phyloP scores from a whole-genome alignment of 1,140 invertebrate genomes.

The Nasonia giraulti region DNA sequence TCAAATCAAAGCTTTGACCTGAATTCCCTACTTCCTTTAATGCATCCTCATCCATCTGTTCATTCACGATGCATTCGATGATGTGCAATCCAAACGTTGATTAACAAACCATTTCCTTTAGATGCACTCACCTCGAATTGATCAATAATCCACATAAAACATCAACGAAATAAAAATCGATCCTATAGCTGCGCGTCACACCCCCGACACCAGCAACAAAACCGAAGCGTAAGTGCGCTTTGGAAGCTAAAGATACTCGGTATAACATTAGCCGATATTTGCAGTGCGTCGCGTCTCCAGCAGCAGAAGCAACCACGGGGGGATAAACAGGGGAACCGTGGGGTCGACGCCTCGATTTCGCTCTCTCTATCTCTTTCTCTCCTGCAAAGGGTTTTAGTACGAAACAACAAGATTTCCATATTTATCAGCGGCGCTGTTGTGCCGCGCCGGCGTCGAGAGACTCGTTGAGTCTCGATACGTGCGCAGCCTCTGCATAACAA shows the following conservation, averaged over 20 bases:
- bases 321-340: constrained; percentile 56
- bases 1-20: no score
- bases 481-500: constrained; percentile 36
- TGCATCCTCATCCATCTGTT: no score
- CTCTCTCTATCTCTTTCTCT: constrained; percentile 54
- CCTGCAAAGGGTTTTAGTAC: constrained; percentile 58
- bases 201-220: no score
- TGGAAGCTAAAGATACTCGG: neutral
- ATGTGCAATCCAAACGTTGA: no score
- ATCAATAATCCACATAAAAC: no score
- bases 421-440: constrained; percentile 61
- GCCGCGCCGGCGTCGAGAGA: constrained; percentile 24
- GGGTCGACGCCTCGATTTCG: constrained; percentile 58
- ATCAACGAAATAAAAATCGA: no score
- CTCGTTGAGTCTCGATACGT: constrained; percentile 47
- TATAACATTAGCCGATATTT: constrained; percentile 45
- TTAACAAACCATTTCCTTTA: no score
- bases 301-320: constrained; percentile 8
- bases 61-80: no score
- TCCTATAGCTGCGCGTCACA: no score
- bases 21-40: no score
- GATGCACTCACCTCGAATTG: no score
- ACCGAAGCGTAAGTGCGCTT: neutral
- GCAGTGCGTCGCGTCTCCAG: neutral
- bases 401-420: constrained; percentile 71